Percentiles rank a stretch among this genome's conserved stretches.
Conservation (phyloP, 2,113 vertebrate species). For the Haemorhous mexicanus region DNA sequence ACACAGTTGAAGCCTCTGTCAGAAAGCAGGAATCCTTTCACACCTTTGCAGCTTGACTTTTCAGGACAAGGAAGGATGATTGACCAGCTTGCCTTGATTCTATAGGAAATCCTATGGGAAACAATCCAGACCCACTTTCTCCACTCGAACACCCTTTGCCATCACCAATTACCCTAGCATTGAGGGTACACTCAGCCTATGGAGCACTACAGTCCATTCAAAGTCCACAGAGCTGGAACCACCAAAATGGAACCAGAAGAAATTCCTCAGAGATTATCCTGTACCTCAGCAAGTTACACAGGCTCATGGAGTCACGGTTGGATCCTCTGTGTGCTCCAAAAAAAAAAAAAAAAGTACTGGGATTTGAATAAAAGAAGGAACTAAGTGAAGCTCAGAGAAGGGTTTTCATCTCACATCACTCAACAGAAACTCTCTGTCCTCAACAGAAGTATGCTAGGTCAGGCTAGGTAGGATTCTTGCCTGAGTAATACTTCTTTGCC, state of each 20-base stretch:
- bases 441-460: not conserved
- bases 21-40: not conserved
- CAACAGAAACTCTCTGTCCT: not conserved
- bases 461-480: not conserved
- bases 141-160: not conserved
- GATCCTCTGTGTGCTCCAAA: not conserved
- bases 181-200: not conserved
- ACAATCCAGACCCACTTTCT: not conserved
- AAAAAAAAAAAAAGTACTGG: not conserved
- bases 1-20: not conserved
- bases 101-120: not conserved
- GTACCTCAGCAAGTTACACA: not conserved
- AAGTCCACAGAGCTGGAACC: not conserved
- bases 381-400: not conserved
- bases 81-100: not conserved
- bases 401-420: not conserved
- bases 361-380: not conserved
- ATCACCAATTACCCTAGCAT: not conserved
- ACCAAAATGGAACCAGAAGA: not conserved
- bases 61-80: not conserved
- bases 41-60: not conserved
- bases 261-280: not conserved
- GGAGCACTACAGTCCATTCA: not conserved
- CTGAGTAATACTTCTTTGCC: not conserved
- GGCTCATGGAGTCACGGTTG: accelerated